Percentiles rank a stretch among this genome's conserved stretches.
Evolutionary conservation across 1,140 invertebrate species (phyloP).

Genomic region (Ylistrum balloti): DNA sequence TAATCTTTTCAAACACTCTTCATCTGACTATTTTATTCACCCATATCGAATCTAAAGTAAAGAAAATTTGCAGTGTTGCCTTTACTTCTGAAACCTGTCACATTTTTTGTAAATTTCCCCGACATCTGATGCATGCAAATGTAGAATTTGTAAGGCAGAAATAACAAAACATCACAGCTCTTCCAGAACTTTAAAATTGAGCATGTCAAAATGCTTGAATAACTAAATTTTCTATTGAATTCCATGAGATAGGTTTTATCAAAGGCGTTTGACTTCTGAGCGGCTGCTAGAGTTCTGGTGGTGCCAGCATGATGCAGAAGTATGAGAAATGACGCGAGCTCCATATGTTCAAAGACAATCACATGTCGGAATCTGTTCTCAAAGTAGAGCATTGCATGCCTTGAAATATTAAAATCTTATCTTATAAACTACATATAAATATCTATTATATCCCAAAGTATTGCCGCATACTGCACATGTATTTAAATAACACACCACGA

Average conservation of each 20-base stretch:
- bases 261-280: neutral
- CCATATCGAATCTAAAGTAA: neutral
- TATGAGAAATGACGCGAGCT: slow-evolving; percentile 5
- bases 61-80: neutral
- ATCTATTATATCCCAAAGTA: neutral
- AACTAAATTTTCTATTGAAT: slow-evolving; percentile 30
- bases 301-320: neutral
- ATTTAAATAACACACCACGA: neutral
- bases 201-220: slow-evolving; percentile 35
- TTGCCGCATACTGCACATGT: neutral
- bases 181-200: neutral
- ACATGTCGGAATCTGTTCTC: slow-evolving; percentile 22
- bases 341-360: slow-evolving; percentile 26
- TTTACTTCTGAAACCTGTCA: slow-evolving; percentile 3
- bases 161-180: neutral
- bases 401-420: slow-evolving; percentile 29
- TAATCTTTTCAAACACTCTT: neutral
- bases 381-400: slow-evolving; percentile 23
- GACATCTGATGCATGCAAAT: neutral
- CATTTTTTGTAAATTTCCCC: neutral
- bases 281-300: neutral
- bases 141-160: slow-evolving; percentile 17
- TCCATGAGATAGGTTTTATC: slow-evolving; percentile 8
- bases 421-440: slow-evolving; percentile 12
- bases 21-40: neutral